Percentiles rank a stretch among this genome's conserved stretches.
Evolutionary conservation across 2,113 vertebrate species (phyloP).

Genomic region (Mesoclemmys tuberculata): DNA sequence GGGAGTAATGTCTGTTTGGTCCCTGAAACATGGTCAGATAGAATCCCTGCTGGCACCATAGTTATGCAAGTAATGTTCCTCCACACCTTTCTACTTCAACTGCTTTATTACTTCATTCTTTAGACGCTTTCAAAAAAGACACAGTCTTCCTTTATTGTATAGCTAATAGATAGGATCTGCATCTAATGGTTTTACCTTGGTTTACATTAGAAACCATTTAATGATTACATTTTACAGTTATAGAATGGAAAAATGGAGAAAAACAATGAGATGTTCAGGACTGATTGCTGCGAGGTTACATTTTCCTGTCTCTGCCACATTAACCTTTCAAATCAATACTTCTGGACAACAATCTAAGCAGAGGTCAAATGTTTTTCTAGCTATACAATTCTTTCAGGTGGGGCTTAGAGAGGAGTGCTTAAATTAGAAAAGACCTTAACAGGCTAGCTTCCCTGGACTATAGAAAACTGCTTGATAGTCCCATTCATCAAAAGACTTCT

Average conservation of each 20-base stretch:
- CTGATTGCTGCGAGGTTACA: slow-evolving; percentile 32
- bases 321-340: slow-evolving; percentile 10
- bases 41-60: not conserved
- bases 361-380: slow-evolving; percentile 43
- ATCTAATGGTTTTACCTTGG: slow-evolving; percentile 24
- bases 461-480: slow-evolving; percentile 21
- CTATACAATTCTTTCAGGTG: not conserved
- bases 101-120: not conserved
- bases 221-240: slow-evolving; percentile 13
- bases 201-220: slow-evolving; percentile 45
- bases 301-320: slow-evolving; percentile 30
- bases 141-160: not conserved
- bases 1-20: not conserved
- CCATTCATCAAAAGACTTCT: slow-evolving; percentile 54
- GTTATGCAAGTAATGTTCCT: not conserved
- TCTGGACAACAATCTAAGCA: slow-evolving; percentile 19
- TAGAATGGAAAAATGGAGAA: slow-evolving; percentile 6
- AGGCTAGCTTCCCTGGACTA: not conserved
- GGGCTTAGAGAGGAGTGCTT: not conserved
- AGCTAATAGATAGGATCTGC: slow-evolving; percentile 41
- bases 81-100: not conserved
- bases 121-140: not conserved
- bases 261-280: slow-evolving; percentile 44
- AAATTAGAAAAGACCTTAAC: not conserved
- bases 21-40: not conserved